Evolutionary conservation across 2,797 vertebrate genomes (phyloP).

Genomic region (Siniperca obscura): DNA sequence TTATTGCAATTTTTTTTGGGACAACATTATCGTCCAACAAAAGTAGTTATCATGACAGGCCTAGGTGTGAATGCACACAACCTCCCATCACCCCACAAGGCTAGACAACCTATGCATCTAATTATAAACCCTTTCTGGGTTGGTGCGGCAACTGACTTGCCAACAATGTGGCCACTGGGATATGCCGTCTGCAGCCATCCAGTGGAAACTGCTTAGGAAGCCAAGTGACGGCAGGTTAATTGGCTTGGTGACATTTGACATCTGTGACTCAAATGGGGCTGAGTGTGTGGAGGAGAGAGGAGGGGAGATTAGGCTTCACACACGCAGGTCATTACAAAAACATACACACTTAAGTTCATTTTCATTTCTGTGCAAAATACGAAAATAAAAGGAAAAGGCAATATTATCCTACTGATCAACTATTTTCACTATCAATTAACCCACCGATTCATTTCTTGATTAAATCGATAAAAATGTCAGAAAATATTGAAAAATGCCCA

Average conservation of each 20-base stretch:
- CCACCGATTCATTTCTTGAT: neutral
- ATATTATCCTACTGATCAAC: neutral
- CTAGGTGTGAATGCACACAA: neutral
- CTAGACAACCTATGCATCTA: constrained; percentile 35
- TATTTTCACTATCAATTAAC: neutral
- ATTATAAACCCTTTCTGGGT: constrained; percentile 24
- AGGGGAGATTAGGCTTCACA: constrained; percentile 42
- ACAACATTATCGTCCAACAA: too few species aligned
- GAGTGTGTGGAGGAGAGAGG: constrained; percentile 13
- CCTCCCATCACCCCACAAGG: constrained; percentile 12
- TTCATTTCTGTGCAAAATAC: neutral
- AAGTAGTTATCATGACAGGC: too few species aligned
- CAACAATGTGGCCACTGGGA: constrained; percentile 25
- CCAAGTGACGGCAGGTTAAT: constrained; percentile 74
- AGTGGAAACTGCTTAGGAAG: constrained; percentile 64
- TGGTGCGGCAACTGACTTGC: constrained; percentile 14
- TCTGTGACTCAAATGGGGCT: constrained; percentile 56
- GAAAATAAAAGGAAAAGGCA: neutral
- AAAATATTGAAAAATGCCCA: neutral
- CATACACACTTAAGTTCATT: neutral
- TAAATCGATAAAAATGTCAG: neutral
- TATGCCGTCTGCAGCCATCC: constrained; percentile 18
- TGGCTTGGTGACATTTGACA: constrained; percentile 78
- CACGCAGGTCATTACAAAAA: constrained; percentile 11
- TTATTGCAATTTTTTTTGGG: too few species aligned